phyloP scores from a whole-genome alignment of 1,140 invertebrate genomes.

The Nebria ingens region DNA sequence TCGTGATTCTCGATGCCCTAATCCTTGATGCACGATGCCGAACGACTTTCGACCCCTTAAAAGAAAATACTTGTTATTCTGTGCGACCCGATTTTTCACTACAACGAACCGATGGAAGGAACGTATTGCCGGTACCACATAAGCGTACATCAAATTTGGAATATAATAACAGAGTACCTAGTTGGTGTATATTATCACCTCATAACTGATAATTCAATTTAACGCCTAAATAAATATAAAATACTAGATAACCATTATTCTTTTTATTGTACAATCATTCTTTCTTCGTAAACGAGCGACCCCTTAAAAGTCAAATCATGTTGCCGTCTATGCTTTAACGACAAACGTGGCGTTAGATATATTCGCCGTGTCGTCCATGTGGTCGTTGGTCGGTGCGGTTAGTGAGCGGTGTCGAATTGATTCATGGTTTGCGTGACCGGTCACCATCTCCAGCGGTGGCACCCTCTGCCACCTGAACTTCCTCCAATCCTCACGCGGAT shows the following conservation, averaged over 20 bases:
- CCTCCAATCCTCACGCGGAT: background rate
- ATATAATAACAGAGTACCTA: no score
- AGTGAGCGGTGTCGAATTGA: conserved; percentile 1
- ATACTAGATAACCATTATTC: no score
- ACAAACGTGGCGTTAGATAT: no score
- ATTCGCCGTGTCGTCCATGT: background rate
- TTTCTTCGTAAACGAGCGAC: background rate
- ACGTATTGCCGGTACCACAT: background rate
- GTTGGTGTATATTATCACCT: no score
- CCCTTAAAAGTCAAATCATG: background rate
- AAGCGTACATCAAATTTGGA: no score
- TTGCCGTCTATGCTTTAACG: no score
- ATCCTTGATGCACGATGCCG: background rate
- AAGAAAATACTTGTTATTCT: conserved; percentile 9
- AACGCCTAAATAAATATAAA: no score
- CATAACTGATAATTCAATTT: no score
- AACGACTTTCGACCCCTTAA: conserved; percentile 6
- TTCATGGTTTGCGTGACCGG: conserved; percentile 5
- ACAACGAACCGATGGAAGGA: background rate
- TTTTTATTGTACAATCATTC: background rate
- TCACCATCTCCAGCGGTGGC: background rate
- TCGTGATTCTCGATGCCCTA: background rate
- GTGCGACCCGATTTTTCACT: conserved; percentile 5
- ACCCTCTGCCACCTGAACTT: background rate
- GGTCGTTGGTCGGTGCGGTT: no score